phyloP scores from a whole-genome alignment of 1,140 invertebrate genomes.

The Heliconius eleuchia region DNA sequence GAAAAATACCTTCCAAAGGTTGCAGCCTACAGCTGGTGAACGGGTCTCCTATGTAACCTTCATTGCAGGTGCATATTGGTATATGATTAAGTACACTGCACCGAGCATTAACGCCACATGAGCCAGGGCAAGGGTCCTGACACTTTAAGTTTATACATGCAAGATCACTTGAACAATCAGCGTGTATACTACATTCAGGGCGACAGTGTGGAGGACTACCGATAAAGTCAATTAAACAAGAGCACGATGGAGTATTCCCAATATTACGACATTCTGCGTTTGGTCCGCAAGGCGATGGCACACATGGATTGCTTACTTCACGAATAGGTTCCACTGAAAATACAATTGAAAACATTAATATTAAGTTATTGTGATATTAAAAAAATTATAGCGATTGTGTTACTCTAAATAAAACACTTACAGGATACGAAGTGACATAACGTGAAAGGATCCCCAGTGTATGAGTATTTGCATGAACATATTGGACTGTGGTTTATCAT shows the following conservation, averaged over 20 bases:
- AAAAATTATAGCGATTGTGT: slow-evolving; percentile 22
- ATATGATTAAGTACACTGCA: slow-evolving; percentile 85
- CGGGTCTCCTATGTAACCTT: slow-evolving; percentile 87
- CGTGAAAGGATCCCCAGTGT: slow-evolving; percentile 85
- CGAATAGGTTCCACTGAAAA: slow-evolving; percentile 67
- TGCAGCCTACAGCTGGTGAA: slow-evolving; percentile 84
- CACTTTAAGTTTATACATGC: slow-evolving; percentile 87
- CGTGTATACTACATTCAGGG: slow-evolving; percentile 86
- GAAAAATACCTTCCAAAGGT: slow-evolving; percentile 81
- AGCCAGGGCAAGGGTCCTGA: slow-evolving; percentile 87
- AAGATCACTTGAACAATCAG: slow-evolving; percentile 83
- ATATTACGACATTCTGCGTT: slow-evolving; percentile 83
- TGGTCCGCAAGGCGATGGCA: slow-evolving; percentile 83
- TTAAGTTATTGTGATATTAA: neutral
- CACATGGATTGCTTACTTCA: slow-evolving; percentile 79
- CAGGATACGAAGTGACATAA: slow-evolving; percentile 81
- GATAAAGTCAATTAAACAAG: slow-evolving; percentile 83
- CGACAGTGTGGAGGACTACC: slow-evolving; percentile 87
- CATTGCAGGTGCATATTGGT: slow-evolving; percentile 85
- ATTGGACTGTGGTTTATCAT: slow-evolving; percentile 86
- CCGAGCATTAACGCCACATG: slow-evolving; percentile 85
- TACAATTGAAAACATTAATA: slow-evolving; percentile 63
- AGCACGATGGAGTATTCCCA: slow-evolving; percentile 81
- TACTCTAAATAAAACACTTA: slow-evolving; percentile 66
- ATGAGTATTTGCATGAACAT: slow-evolving; percentile 84